Percentiles rank a stretch among this genome's conserved stretches.
Conservation (phyloP, 64 coral and sea anemone genomes). For the Porites australiensis region DNA sequence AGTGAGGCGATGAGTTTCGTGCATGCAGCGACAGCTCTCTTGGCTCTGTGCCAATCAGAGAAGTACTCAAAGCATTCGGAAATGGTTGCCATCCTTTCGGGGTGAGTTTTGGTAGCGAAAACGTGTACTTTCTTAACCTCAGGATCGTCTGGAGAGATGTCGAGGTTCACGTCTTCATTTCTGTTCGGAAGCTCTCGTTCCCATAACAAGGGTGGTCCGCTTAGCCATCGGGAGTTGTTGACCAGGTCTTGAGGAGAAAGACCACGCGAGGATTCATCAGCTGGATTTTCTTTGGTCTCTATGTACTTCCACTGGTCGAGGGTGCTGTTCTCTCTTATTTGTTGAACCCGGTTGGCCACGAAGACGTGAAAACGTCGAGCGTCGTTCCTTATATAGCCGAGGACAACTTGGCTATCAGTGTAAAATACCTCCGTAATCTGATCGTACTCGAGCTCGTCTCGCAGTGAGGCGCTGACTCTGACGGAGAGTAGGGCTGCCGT, state of each 20-base stretch:
- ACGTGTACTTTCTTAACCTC: conserved; percentile 40
- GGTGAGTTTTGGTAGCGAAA: neutral
- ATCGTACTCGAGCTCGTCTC: conserved; percentile 29
- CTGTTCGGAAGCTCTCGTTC: conserved; percentile 7
- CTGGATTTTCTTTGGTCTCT: conserved; percentile 23
- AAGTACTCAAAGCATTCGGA: conserved; percentile 18
- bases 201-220: conserved; percentile 49
- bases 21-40: conserved; percentile 48
- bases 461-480: neutral
- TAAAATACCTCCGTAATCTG: conserved; percentile 21
- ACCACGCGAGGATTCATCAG: conserved; percentile 34
- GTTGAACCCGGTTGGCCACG: conserved; percentile 36
- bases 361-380: conserved; percentile 32
- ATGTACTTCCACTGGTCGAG: conserved; percentile 36
- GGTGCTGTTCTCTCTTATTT: conserved; percentile 17
- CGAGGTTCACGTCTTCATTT: neutral
- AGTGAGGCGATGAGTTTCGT: neutral
- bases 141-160: conserved; percentile 20
- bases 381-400: conserved; percentile 25
- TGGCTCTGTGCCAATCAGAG: conserved; percentile 43
- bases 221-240: conserved; percentile 37
- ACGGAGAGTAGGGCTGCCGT: conserved; percentile 41
- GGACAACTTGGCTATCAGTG: conserved; percentile 43
- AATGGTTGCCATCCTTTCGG: conserved; percentile 12
- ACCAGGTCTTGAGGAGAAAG: conserved; percentile 25